Evolutionary conservation across 2,888 invertebrate genomes (phyloP), one percentile per base, ranked within the genome.

Genomic region (Mythimna albipuncta): DNA sequence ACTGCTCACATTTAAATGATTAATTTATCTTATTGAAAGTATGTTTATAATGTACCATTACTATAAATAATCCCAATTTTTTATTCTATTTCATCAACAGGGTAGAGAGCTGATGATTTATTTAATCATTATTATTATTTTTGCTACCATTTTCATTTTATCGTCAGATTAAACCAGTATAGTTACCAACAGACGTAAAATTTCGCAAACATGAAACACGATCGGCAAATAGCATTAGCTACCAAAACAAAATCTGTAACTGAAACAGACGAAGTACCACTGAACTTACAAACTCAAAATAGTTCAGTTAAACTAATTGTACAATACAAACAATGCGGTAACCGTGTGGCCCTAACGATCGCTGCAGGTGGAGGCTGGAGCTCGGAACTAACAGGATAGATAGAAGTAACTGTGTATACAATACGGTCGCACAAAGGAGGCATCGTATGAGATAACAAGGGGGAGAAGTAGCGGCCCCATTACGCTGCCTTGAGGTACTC

Each of bases 381-480:
- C 62, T 85, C 77, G 80, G 75, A 83, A 87, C 87, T 87, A 88
- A 88, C 87, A 87, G 87, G 88, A 88, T 88, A 87, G 88, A 88
- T 87, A 85, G 84, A 85, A 85, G 87, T 86, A 87, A 88, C 85
- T 80, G 85, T 86, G 86, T 88, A 86, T 84, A 86, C 86, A 86
- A 87, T 85, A 84, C 82, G 86, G 84, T 75, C 85, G 87, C 90
- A 93, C 93, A 94, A 94, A 94, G 93, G 92, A 89, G 91, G 87
- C 92, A 89, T 87, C 91, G 92, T 92, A 91, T 91, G 91, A 93
- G 92, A 91, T 94, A 94, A 94, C 94, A 93, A 94, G 92, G 89
- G 89, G 86, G 89, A 89, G 91, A 92, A 93, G 93, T 90, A 89
- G 89, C 91, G 94, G 93, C 89, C 93, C 94, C 93, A 92, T 94